Evolutionary conservation across 2,797 vertebrate species (phyloP).

Genomic region (Geotrypetes seraphini): DNA sequence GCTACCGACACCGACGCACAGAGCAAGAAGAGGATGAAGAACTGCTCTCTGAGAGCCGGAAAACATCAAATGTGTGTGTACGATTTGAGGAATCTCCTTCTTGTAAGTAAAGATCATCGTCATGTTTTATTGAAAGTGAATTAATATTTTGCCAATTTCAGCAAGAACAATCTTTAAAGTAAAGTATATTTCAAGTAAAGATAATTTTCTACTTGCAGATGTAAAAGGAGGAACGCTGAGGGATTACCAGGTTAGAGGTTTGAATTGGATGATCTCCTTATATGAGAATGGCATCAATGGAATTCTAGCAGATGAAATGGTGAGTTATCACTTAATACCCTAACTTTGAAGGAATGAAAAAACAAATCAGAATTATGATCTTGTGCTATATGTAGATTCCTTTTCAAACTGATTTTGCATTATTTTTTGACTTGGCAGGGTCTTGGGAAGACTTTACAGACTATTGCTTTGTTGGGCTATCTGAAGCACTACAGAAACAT

Average conservation of each 20-base stretch:
- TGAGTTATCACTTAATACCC: too few relatives aligned
- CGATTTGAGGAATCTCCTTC: constrained; percentile 79
- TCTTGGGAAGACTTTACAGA: constrained; percentile 76
- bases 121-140: not conserved
- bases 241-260: constrained; percentile 77
- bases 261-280: constrained; percentile 83
- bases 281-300: constrained; percentile 85
- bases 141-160: too few relatives aligned
- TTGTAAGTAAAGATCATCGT: constrained; percentile 54
- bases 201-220: constrained; percentile 51
- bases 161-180: not conserved
- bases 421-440: constrained; percentile 48
- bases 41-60: constrained; percentile 69
- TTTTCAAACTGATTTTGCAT: constrained; percentile 5
- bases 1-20: constrained; percentile 72
- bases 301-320: constrained; percentile 85
- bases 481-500: constrained; percentile 79
- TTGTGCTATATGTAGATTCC: constrained; percentile 5
- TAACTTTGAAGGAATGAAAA: too few relatives aligned
- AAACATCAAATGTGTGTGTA: constrained; percentile 64
- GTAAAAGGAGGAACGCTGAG: constrained; percentile 72
- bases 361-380: too few relatives aligned
- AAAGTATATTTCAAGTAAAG: constrained; percentile 15
- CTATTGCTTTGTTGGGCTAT: constrained; percentile 74
- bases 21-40: constrained; percentile 82